Evolutionary conservation across 64 coral and sea anemone genomes (phyloP).

Genomic region (Stichodactyla helianthus): DNA sequence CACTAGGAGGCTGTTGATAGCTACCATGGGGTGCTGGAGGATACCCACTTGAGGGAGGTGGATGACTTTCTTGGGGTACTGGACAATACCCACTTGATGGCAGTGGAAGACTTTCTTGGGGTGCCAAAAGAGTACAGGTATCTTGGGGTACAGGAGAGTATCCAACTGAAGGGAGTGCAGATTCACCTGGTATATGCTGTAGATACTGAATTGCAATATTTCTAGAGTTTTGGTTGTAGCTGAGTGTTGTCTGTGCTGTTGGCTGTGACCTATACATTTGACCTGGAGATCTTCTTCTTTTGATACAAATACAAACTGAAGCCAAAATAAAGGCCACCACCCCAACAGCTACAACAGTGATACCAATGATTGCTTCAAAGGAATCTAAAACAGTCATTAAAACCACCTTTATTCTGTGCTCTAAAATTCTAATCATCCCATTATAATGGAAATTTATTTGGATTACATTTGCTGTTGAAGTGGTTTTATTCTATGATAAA

Average conservation of each 20-base stretch:
- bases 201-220: neutral
- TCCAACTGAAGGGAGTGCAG: neutral
- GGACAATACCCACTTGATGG: neutral
- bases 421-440: neutral
- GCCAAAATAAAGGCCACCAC: neutral
- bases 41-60: neutral
- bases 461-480: too few species aligned
- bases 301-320: neutral
- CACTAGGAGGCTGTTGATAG: too few species aligned
- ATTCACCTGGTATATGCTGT: neutral
- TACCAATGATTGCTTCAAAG: neutral
- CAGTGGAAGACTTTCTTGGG: neutral
- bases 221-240: neutral
- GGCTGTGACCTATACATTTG: neutral
- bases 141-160: neutral
- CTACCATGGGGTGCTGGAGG: neutral
- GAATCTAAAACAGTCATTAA: neutral
- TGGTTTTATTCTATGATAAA: too few species aligned
- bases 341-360: neutral
- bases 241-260: neutral
- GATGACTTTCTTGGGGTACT: neutral
- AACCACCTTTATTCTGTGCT: neutral
- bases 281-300: neutral
- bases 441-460: too few species aligned
- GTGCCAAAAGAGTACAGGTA: neutral